These are phyloP conservation scores for Amitus sp. DNA, from an alignment of 2,888 invertebrate genomes.

Conservation along the genomic window DNA sequence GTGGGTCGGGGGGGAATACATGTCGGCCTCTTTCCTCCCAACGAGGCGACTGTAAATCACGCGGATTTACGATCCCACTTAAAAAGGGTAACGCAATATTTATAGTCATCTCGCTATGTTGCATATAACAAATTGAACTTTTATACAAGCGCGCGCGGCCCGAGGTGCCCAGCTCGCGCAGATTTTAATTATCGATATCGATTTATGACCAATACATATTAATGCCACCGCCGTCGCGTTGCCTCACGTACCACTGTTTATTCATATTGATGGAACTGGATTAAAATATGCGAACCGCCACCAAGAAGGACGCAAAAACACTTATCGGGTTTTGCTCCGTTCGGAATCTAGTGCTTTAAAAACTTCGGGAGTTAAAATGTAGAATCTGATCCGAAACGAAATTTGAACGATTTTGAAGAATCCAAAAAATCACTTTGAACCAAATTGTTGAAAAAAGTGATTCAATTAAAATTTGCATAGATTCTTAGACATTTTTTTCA, in stretches of 20 bases:
- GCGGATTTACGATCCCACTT: constrained; percentile 61
- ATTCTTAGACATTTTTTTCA: too few relatives aligned
- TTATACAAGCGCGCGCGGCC: constrained; percentile 57
- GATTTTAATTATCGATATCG: constrained; percentile 66
- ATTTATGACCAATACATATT: constrained; percentile 64
- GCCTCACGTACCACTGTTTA: constrained; percentile 58
- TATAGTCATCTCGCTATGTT: constrained; percentile 63
- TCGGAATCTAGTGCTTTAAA: too few relatives aligned
- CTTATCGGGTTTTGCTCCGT: too few relatives aligned
- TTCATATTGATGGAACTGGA: constrained; percentile 60
- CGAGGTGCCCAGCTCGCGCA: constrained; percentile 44
- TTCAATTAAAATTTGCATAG: too few relatives aligned
- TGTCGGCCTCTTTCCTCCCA: constrained; percentile 39
- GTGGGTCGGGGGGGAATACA: too few relatives aligned
- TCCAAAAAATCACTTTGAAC: too few relatives aligned
- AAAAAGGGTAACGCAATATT: constrained; percentile 63
- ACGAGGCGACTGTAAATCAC: constrained; percentile 56
- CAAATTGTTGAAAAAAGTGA: too few relatives aligned
- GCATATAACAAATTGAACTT: constrained; percentile 64
- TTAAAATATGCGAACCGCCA: constrained; percentile 60
- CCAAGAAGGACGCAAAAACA: too few relatives aligned
- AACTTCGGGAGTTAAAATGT: too few relatives aligned
- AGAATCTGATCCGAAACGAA: too few relatives aligned
- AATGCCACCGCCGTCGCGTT: constrained; percentile 52
- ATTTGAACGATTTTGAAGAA: too few relatives aligned